Evolutionary conservation across 1,140 invertebrate genomes (phyloP), one percentile per base, ranked within the genome.

Genomic region (Caenorhabditis brenneri): DNA sequence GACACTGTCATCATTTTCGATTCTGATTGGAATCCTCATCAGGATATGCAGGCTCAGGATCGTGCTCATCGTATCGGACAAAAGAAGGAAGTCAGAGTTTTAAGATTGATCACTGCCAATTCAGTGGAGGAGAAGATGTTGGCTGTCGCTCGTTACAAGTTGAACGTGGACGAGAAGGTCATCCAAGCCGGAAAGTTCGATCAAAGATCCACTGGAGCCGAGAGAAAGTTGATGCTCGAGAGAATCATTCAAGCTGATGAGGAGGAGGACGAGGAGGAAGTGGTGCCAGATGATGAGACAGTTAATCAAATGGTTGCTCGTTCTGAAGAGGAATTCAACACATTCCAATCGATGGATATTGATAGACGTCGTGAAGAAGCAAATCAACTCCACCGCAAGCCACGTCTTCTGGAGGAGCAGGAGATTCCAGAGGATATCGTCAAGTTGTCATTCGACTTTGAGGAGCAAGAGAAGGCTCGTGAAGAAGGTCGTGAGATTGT

Each of bases 1-100:
- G 97, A 99, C 91, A 99, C 97, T 84, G 97, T 98, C 10, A 98
- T 99, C 86, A 99, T 99, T 87, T 99, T 98, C 89, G 97, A 99
- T 91, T 97, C 96, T 85, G 97, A 99, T 91, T 99, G 97, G 97
- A 99, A 99, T 94, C 97, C 97, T 42, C 97, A 99, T 31, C 69
- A 81, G 31, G 80, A 78, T 92, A 99, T 99, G 92, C 97, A 98
- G 42, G 69, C 97, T 10, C 97, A 99, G 93, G 97, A 97, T 69
- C 93, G 97, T 88, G 99, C 97, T 92, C 97, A 99, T 92, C 94
- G 97, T 88, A 99, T 99, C 91, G 97, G 97, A 24, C 97, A 99
- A 91, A 95, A 95, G 87, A 99, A 99, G 92, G 96, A 60, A 80
- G 69, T 99, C 29, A 93, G 96, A 29, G 97, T 99, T 0, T 92